Base-by-base conservation (phyloP, 2,888 invertebrate genomes). In the Dryococelus australis region DNA sequence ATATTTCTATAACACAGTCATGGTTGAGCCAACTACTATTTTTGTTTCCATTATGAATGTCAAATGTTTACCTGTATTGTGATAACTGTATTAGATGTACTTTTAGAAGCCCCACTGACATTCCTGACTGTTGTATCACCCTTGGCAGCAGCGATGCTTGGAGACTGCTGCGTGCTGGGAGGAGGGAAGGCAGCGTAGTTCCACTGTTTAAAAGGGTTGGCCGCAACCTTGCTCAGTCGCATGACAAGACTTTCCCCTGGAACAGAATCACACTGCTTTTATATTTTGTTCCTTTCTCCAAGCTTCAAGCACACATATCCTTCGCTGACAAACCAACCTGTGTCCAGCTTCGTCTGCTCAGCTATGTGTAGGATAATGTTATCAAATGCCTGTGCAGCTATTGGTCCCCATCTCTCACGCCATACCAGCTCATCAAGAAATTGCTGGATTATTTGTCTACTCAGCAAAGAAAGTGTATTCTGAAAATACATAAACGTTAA, bases 351-450 rank as follows among this genome's bases (percentile, higher is more conserved):
- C 0, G 97, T 97, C 92, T 97, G 97, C 90, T 97, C 96, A 0
- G 96, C 94, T 85, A 98, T 94, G 91, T 98, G 97, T 0, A 93
- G 90, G 3, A 97, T 95, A 85, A 98, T 96, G 91, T 96, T 96
- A 91, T 97, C 96, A 91, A 97, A 98, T 0, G 97, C 96, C 90
- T 95, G 95, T 0, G 96, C 94, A 0, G 97, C 95, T 0, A 96
- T 95, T 8, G 95, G 94, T 0, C 97, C 98, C 91, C 95, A 98
- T 91, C 96, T 95, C 92, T 98, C 98, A 87, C 98, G 94, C 98
- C 98, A 98, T 20, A 97, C 96, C 27, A 98, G 92, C 91, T 98
- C 98, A 91, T 98, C 98, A 89, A 98, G 93, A 92, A 98, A 98
- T 92, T 97, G 97, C 92, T 98, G 98, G 90, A 98, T 97, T 91